Evolutionary conservation across 2,113 vertebrate genomes (phyloP), one percentile per base, ranked within the genome.

Genomic region (Clupea harengus): DNA sequence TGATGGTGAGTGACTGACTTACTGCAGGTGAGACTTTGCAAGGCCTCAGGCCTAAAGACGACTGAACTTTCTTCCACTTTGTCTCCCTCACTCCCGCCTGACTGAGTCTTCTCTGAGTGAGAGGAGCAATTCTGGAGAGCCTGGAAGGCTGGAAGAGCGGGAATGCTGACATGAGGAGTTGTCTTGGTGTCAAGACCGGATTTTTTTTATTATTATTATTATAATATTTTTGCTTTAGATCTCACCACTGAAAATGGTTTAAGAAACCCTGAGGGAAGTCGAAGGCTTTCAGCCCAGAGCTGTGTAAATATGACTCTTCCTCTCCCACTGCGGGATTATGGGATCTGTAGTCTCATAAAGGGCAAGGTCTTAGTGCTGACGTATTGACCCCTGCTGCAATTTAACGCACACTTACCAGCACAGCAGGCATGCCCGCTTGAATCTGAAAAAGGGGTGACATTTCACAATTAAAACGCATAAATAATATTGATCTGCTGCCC

Each of bases 11-110:
- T 60, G 54, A 78, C 67, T 78, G 72, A 75, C 25, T 11, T 4
- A 25, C n/a, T 67, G 25, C 64, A 72, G n/a, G 7, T 28, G 64
- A 9, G 64, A 72, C 25, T 72, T 32, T 92, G 92, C 92, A 92
- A 93, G 91, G 89, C 93, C 89, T 92, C 90, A 91, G 92, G 92
- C 92, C 91, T 87, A 85, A 89, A 90, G 83, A 86, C 90, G 89
- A 90, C 91, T 87, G 87, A 87, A 87, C 88, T 25, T 20, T 89
- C 90, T 89, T 88, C 83, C 86, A 88, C 83, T 72, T 52, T 44
- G 81, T 83, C 89, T n/a, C 84, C 85, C 85, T 84, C 72, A 4
- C 72, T 78, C 9, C 3, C 11, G 13, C 83, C 81, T 85, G 87
- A 80, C 54, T 60, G 54, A 22, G 18, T 20, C 83, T 83, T 78